Conservation (phyloP, 1,140 invertebrate species). For the Holotrichia oblita region DNA sequence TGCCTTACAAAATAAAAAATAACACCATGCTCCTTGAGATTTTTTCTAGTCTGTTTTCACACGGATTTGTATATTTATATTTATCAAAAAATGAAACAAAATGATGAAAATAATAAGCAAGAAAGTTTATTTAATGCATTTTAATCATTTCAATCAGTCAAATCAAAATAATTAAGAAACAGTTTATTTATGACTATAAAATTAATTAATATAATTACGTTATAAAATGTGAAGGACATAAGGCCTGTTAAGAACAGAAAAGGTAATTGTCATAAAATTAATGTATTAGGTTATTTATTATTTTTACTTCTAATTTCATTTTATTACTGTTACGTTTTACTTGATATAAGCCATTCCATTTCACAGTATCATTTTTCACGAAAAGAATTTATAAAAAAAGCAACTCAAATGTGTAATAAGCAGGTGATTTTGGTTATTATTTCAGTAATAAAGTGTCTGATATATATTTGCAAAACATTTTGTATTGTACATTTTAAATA, state of each 20-base stretch:
- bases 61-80: too few species aligned
- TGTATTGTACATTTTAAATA: conserved; percentile 10
- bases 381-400: too few species aligned
- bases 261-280: not conserved
- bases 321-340: not conserved
- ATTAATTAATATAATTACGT: not conserved
- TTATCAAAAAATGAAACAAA: conserved; percentile 28
- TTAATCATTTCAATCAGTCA: not conserved
- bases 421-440: conserved; percentile 7
- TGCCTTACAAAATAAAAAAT: conserved; percentile 88
- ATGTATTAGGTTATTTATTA: not conserved
- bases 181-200: conserved; percentile 2
- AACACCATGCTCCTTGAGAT: conserved; percentile 51
- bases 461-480: conserved; percentile 2
- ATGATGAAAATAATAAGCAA: not conserved
- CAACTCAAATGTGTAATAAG: not conserved
- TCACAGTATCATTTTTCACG: not conserved
- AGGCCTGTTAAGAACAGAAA: not conserved
- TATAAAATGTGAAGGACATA: conserved; percentile 1
- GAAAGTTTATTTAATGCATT: not conserved
- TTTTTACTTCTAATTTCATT: not conserved
- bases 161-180: conserved; percentile 14
- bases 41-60: too few species aligned
- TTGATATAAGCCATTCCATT: not conserved
- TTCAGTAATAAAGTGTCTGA: not conserved